Evolutionary conservation across 2,113 vertebrate species (phyloP), one percentile per base, ranked within the genome.

Genomic region (Notarius quadriscutis): DNA sequence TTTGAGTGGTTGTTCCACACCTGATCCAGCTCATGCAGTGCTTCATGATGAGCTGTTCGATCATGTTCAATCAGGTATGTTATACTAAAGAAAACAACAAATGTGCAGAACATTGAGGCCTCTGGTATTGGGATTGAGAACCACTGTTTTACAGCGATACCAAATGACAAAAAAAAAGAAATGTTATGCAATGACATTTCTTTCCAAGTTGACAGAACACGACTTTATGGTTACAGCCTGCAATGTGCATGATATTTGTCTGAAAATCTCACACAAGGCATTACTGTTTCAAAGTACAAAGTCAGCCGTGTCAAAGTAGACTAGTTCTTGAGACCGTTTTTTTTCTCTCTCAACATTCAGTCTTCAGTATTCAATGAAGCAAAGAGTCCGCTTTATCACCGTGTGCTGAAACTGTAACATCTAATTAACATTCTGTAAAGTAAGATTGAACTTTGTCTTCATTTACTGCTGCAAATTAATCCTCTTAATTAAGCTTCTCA

Each of bases 341-440:
- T 57, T 55, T n/a, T 22, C 5, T 22, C 12, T 18, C 60, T 69
- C 7, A 51, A 12, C 25, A 30, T 81, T n/a, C 41, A 48, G 18
- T 69, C 8, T 69, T 83, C 6, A 11, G 53, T 51, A 62, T 85
- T 77, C 10, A 83, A 82, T 82, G n/a, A 87, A 82, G 62, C 77
- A 81, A 48, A 2, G 20, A 86, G 20, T 75, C 34, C 57, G 75
- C 69, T 58, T 81, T 30, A 58, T 17, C 51, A 86, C 71, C 51
- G 50, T 81, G 63, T 81, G 8, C 79, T 48, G 4, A 25, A 81
- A 81, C 20, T 69, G 77, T 58, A 81, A 71, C 77, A 55, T 75
- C 20, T 83, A 69, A 87, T 87, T 82, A 81, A 87, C 48, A 83
- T 63, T 75, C 86, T 74, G 55, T 18, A 65, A 53, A 27, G 50